Evolutionary conservation across 2,797 vertebrate genomes (phyloP), one percentile per base, ranked within the genome.

Genomic region (Danio jaintianensis): DNA sequence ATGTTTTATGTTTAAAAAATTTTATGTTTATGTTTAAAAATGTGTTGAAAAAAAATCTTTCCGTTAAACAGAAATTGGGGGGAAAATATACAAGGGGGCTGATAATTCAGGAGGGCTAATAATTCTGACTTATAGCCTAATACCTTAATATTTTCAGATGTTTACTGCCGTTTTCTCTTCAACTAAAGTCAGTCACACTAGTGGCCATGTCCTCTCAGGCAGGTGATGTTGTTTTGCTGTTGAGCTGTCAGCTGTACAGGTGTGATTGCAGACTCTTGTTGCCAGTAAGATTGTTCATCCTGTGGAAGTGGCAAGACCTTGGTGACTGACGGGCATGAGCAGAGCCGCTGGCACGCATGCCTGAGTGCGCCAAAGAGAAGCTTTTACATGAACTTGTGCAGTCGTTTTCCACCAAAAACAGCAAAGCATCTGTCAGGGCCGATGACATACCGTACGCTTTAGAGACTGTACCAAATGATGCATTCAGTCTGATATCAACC

Each of bases 161-260:
- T 13, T 45, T 42, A 20, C 7, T 43, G 52, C 18, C 20, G 52
- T 7, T 43, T 50, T 13, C 29, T 29, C 20, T 67, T 5, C 6
- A 20, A 68, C 22, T 69, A 43, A 48, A 12, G 53, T 45, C 38
- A 62, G 48, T 36, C 29, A 22, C 6, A 20, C 16, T 66, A 1
- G 9, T 53, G 38, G 73, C 53, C 22, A 20, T 15, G 15, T 82
- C 38, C 50, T 71, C 53, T 56, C 22, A 36, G 77, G 67, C 84
- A 67, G 78, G 43, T 67, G 83, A 63, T 79, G 86, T 84, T 90
- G 84, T 88, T 85, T 79, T 87, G 83, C 48, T 69, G 71, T 79
- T 5, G 74, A 88, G 87, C 85, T 89, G 85, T 90, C 88, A 90
- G 86, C 87, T 84, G 81, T 79, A 83, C 88, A 92, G 91, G 90